Evolutionary conservation across 2,113 vertebrate genomes (phyloP).

Genomic region (Syrmaticus mikado): DNA sequence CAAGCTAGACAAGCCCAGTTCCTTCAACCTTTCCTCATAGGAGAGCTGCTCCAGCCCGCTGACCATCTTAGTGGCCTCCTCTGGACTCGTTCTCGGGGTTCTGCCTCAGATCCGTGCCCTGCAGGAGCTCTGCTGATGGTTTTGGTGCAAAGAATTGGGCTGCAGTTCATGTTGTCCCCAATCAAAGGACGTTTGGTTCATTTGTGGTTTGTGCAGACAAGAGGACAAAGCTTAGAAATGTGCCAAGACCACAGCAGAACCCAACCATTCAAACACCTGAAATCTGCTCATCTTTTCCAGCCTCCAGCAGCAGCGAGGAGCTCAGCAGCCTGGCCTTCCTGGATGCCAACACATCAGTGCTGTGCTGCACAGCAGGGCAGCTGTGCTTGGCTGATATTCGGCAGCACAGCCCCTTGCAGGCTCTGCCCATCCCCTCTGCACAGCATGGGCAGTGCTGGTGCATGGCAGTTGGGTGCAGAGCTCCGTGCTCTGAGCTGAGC

Average conservation of each 20-base stretch:
- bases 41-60: too few relatives aligned
- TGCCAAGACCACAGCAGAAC: too few relatives aligned
- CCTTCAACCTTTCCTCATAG: too few relatives aligned
- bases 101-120: background rate
- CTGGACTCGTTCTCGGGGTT: background rate
- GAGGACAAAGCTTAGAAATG: background rate
- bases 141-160: background rate
- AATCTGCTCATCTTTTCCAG: background rate
- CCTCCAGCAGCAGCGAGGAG: slow-evolving; percentile 35
- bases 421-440: accelerated
- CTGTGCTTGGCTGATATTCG: slow-evolving; percentile 82
- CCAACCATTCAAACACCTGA: background rate
- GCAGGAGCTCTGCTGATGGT: accelerated
- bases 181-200: background rate
- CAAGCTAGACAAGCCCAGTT: too few relatives aligned
- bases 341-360: slow-evolving; percentile 69
- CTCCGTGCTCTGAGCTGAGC: background rate
- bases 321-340: slow-evolving; percentile 82
- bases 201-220: accelerated
- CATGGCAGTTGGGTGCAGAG: slow-evolving; percentile 15
- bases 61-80: too few relatives aligned
- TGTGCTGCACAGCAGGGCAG: slow-evolving; percentile 78
- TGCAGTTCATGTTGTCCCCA: background rate
- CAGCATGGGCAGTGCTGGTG: slow-evolving; percentile 69
- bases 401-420: background rate